phyloP scores from a whole-genome alignment of 2,113 vertebrate species.

The Chaenocephalus aceratus region DNA sequence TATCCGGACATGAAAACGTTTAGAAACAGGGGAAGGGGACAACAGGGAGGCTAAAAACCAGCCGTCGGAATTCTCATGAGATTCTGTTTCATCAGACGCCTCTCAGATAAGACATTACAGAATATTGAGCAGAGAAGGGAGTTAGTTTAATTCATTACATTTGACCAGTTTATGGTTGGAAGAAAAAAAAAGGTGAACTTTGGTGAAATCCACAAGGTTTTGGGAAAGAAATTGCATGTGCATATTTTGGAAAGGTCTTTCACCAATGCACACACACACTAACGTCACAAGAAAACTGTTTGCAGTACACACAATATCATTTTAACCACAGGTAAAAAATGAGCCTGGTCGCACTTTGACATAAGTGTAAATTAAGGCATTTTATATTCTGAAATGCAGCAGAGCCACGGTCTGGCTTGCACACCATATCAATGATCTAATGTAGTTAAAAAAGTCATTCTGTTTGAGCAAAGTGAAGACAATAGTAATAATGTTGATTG shows the following conservation, averaged over 20 bases:
- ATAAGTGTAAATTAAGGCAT: neutral
- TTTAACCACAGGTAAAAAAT: neutral
- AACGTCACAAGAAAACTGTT: neutral
- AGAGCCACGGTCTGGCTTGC: neutral
- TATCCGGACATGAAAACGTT: too few relatives aligned
- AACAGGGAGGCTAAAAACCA: neutral
- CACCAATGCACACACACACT: neutral
- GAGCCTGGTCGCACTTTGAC: neutral
- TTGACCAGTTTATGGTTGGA: neutral
- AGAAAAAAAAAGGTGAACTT: conserved; percentile 12
- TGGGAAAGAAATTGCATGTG: neutral
- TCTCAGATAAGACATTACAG: neutral
- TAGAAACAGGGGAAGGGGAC: too few relatives aligned
- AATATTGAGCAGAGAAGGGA: neutral
- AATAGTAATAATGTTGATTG: neutral
- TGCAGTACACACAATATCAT: neutral
- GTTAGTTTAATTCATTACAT: neutral
- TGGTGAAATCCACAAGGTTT: neutral
- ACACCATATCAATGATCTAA: neutral
- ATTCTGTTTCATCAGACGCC: conserved; percentile 20
- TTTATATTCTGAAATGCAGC: conserved; percentile 2
- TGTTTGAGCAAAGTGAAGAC: neutral
- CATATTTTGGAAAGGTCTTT: conserved; percentile 10
- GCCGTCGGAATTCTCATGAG: neutral
- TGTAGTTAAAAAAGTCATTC: neutral